phyloP scores from a whole-genome alignment of 2,113 vertebrate species.

The Dermatemys mawii region DNA sequence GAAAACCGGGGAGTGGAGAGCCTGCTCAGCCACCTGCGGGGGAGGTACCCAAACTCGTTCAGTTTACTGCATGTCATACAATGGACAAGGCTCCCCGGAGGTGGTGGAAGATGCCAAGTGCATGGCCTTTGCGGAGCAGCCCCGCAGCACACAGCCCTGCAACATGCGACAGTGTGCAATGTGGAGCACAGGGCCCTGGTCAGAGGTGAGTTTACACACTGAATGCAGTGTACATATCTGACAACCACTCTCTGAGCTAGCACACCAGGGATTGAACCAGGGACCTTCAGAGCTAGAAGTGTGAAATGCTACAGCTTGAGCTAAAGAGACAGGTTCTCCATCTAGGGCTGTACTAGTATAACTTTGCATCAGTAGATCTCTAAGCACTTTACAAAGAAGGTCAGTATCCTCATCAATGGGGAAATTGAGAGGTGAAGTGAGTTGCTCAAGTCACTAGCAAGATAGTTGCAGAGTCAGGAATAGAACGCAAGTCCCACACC shows the following conservation, averaged over 20 bases:
- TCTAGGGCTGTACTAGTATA: not conserved
- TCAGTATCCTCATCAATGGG: not conserved
- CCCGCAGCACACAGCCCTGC: constrained; percentile 86
- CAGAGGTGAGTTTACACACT: constrained; percentile 77
- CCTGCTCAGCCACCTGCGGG: constrained; percentile 89
- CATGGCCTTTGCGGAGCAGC: constrained; percentile 79
- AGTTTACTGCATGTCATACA: constrained; percentile 84
- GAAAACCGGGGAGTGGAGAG: constrained; percentile 87
- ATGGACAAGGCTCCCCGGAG: constrained; percentile 76
- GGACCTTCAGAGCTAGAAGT: not conserved
- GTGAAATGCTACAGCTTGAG: not conserved
- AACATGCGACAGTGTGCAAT: constrained; percentile 83
- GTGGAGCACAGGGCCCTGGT: constrained; percentile 84
- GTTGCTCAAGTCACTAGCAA: not conserved
- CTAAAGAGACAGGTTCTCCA: not conserved
- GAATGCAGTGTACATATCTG: not conserved
- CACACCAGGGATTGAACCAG: rapidly evolving
- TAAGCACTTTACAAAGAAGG: not conserved
- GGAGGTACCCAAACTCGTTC: constrained; percentile 89
- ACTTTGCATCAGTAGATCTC: not conserved
- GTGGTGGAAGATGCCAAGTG: constrained; percentile 83
- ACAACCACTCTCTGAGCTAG: not conserved
- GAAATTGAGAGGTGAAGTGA: not conserved
- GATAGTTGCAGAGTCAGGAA: not conserved
- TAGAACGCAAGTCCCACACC: not conserved